Base-by-base conservation (phyloP, 2,888 invertebrate species). In the Cryptocephalus primarius region DNA sequence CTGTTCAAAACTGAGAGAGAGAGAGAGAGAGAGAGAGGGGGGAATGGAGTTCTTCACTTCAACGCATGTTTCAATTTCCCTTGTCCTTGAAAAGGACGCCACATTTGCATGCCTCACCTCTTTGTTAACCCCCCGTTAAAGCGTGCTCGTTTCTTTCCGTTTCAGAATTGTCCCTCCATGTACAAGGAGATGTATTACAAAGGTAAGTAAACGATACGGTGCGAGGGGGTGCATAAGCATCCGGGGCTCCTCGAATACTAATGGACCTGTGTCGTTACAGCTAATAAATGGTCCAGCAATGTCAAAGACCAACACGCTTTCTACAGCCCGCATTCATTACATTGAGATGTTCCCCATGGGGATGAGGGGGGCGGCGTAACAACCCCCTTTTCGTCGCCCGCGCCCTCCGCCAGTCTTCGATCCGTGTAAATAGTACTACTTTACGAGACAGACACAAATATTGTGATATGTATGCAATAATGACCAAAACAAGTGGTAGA, bases 101-200 rank as follows among this genome's bases (percentile, higher is more conserved):
- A 22, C 22, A 22, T 4, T 6, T 22, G 6, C 22, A 22, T 22
- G 6, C 2, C 22, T 6, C 22, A 22, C 22, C 22, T 22, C 22
- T 22, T 2, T 22, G 22, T 6, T 22, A 22, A 6, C 22, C 6
- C 22, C 22, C 22, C 4, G 2, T 36, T 36, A 12, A 36, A n/a
- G 36, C 12, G 11, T n/a, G 12, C 36, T n/a, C n/a, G 36, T 36
- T 36, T 36, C 36, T 36, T 12, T 36, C 6, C 36, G n/a, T 36
- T 36, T 12, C 36, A 36, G 36, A 36, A 36, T 69, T 90, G 90
- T 73, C 88, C 89, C 42, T 85, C 87, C 58, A 90, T 91, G 90
- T 84, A 87, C 66, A 83, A 84, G 71, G 87, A 90, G 64, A 88
- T 88, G 83, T 85, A 88, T 64, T 90, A 90, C 68, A 85, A 83